Evolutionary conservation across 1,140 invertebrate genomes (phyloP).

Genomic region (Drosophila teissieri): DNA sequence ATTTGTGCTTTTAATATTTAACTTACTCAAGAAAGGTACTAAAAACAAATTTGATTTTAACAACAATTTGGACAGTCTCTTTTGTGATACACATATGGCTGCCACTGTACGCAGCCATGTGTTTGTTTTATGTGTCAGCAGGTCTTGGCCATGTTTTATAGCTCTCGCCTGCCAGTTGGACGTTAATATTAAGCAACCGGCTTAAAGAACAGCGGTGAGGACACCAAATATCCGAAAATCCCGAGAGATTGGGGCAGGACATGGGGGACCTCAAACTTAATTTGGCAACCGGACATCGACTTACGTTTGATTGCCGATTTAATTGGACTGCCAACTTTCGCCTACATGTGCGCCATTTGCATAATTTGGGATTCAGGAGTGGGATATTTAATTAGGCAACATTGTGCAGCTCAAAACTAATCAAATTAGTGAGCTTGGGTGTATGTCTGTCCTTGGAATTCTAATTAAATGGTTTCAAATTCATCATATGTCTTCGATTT

Average conservation of each 20-base stretch:
- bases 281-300: slow-evolving; percentile 36
- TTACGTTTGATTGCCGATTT: slow-evolving; percentile 51
- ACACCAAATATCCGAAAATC: slow-evolving; percentile 20
- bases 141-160: slow-evolving; percentile 57
- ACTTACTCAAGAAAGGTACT: background rate
- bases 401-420: slow-evolving; percentile 23
- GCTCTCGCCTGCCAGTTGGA: slow-evolving; percentile 50
- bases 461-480: background rate
- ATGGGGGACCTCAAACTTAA: slow-evolving; percentile 25
- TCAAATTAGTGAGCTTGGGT: slow-evolving; percentile 7
- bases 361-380: slow-evolving; percentile 29
- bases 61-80: background rate
- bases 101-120: slow-evolving; percentile 18
- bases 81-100: background rate
- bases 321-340: slow-evolving; percentile 49
- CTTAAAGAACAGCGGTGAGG: slow-evolving; percentile 19
- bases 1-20: no score
- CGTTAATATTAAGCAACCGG: slow-evolving; percentile 56
- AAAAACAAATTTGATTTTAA: background rate
- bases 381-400: slow-evolving; percentile 33
- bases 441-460: background rate
- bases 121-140: slow-evolving; percentile 48
- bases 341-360: slow-evolving; percentile 44
- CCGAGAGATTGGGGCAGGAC: slow-evolving; percentile 14
- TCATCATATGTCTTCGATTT: background rate